Conservation (phyloP, 2,113 vertebrate genomes). For the Turnix velox region DNA sequence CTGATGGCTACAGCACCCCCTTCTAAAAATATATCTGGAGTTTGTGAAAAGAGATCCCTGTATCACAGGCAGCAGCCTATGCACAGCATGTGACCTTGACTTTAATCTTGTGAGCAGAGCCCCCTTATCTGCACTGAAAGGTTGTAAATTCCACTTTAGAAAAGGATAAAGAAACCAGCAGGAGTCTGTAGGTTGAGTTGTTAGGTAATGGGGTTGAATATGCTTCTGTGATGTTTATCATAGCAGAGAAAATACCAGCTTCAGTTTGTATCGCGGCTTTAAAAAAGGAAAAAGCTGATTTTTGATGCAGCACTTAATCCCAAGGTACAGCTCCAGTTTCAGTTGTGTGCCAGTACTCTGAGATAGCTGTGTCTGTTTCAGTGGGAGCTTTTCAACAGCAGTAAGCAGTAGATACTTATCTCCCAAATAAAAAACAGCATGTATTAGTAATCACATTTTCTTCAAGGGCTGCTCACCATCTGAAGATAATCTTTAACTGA, state of each 20-base stretch:
- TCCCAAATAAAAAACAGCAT: background rate
- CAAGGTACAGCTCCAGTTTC: background rate
- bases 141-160: constrained; percentile 27
- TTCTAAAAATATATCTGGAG: constrained; percentile 43
- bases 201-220: constrained; percentile 31
- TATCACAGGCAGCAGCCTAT: background rate
- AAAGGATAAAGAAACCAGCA: background rate
- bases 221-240: constrained; percentile 34
- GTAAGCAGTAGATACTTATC: background rate
- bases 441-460: rapidly evolving
- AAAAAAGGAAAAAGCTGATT: background rate
- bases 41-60: constrained; percentile 22
- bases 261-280: background rate
- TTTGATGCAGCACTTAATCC: background rate
- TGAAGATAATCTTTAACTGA: background rate
- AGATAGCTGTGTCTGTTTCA: background rate
- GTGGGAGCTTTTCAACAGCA: background rate
- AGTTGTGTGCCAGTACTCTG: background rate
- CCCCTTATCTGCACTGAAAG: constrained; percentile 10
- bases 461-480: background rate
- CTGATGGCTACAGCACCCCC: background rate
- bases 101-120: background rate
- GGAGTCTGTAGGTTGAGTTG: constrained; percentile 1
- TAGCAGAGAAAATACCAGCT: background rate
- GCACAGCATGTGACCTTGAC: constrained; percentile 37